phyloP scores from a whole-genome alignment of 2,888 invertebrate species.

The Amiota communis region DNA sequence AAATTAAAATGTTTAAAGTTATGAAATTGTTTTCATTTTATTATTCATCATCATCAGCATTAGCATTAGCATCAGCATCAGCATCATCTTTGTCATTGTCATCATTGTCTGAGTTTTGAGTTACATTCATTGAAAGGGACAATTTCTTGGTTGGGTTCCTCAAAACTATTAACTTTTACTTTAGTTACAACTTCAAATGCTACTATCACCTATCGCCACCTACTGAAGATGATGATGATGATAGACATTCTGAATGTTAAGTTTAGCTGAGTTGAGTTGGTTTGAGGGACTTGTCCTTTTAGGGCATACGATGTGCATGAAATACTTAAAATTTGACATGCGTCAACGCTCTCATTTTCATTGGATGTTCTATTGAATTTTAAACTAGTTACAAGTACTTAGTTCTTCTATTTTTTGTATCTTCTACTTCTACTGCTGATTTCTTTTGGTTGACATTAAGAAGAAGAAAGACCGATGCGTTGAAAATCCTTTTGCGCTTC shows the following conservation, averaged over 20 bases:
- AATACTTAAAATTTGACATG: background rate
- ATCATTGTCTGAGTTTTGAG: background rate
- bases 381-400: too few relatives aligned
- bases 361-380: background rate
- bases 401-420: background rate
- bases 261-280: background rate
- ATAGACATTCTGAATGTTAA: background rate
- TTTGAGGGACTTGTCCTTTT: background rate
- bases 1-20: slow-evolving; percentile 18
- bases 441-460: background rate
- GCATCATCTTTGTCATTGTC: background rate
- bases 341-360: background rate
- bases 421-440: background rate
- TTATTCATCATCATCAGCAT: background rate
- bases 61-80: background rate
- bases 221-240: background rate
- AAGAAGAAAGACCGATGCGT: background rate
- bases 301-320: background rate
- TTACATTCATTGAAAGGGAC: slow-evolving; percentile 18
- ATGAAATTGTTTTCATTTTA: slow-evolving; percentile 21
- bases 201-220: too few relatives aligned
- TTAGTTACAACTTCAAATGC: background rate
- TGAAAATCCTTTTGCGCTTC: slow-evolving; percentile 26
- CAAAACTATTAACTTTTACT: slow-evolving; percentile 5
- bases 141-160: background rate